Base-by-base conservation (phyloP, 2,888 invertebrate species). In the Mamestra brassicae region DNA sequence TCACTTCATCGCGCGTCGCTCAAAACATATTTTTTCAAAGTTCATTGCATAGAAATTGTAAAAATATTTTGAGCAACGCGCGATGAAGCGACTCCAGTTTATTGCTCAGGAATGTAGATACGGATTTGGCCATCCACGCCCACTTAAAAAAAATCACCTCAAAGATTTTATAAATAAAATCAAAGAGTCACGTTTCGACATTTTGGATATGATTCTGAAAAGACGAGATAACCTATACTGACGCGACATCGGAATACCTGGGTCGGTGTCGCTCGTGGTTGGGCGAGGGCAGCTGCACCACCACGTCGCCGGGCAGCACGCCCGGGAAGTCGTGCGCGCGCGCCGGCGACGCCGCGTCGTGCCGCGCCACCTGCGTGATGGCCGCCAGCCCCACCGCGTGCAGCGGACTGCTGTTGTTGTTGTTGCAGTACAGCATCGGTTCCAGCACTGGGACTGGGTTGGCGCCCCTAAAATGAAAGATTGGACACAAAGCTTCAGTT, bases 341-440 rank as follows among this genome's bases (percentile, higher is more conserved):
- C 76, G 84, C 89, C 72, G 90, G 91, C 83, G 88, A 90, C 81
- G 86, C 91, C 86, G 88, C 80, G 86, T 97, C 97, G 87, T 97
- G 97, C 63, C 97, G 95, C 70, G 98, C 98, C 83, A 98, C 97
- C 90, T 98, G 98, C 89, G 98, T 97, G 88, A 98, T 98, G 86
- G 98, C 98, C 66, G 98, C 98, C 90, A 98, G 94, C 47, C 98
- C 98, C 84, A 98, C 98, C 79, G 98, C 98, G 93, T 98, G 98
- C 71, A 97, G 91, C 2, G 97, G 96, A 78, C 97, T 97, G 91
- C 97, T 97, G 93, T 97, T 97, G 92, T 97, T 97, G 92, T 97
- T 97, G 81, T 87, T 91, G 89, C 96, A 94, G 86, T 93, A 94
- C 17, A 94, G 97, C 80, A 97, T 91, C 7, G 97, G 96, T 80